phyloP scores from a whole-genome alignment of 2,888 invertebrate genomes.

The Aquatica leii region DNA sequence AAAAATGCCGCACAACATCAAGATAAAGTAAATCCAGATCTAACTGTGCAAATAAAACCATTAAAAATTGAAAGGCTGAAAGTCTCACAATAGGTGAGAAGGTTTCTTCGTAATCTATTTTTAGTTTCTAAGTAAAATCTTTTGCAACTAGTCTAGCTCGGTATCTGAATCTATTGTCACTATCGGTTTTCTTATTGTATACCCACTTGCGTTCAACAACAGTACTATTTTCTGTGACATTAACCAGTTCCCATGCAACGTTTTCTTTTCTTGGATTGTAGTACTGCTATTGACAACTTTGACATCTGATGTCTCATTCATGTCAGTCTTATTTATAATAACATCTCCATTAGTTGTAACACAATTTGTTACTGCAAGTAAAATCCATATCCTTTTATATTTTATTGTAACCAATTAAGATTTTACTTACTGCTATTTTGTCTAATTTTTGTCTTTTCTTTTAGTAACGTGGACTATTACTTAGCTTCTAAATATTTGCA shows the following conservation, averaged over 20 bases:
- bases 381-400: not conserved
- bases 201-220: constrained; percentile 4
- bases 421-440: too few species aligned
- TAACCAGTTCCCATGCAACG: not conserved
- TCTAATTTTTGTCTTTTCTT: too few species aligned
- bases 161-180: not conserved
- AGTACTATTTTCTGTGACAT: not conserved
- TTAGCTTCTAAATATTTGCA: too few species aligned
- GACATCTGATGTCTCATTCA: too few species aligned
- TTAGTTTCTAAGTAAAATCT: not conserved
- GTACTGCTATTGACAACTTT: too few species aligned
- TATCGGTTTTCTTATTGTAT: not conserved
- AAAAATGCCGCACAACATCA: not conserved
- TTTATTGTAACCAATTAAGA: not conserved
- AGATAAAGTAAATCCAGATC: not conserved
- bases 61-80: not conserved
- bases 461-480: too few species aligned
- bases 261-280: not conserved
- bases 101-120: not conserved
- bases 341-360: too few species aligned
- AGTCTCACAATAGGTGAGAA: not conserved
- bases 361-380: not conserved
- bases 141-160: not conserved
- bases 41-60: not conserved
- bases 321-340: too few species aligned